These are phyloP conservation scores for Meta bourneti DNA, from an alignment of 2,888 invertebrate genomes.

Conservation along the genomic window DNA sequence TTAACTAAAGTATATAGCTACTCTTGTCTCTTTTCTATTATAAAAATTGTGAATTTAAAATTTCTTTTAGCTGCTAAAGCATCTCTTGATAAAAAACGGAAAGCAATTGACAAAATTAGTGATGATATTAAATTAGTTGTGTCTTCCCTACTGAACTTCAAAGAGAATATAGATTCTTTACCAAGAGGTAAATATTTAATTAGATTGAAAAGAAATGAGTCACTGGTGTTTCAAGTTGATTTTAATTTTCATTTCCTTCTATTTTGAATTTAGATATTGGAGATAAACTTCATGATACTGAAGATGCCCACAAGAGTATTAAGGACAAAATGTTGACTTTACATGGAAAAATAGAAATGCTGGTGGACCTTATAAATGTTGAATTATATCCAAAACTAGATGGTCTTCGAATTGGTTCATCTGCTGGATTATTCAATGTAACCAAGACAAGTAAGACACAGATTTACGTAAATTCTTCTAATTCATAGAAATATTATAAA, in stretches of 20 bases:
- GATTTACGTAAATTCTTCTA: no score
- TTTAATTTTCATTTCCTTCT: neutral
- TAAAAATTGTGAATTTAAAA: neutral
- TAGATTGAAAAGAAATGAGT: neutral
- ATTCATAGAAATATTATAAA: neutral
- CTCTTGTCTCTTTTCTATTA: neutral
- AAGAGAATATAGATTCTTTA: slow-evolving; percentile 50
- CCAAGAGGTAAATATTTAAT: slow-evolving; percentile 49
- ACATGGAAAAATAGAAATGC: slow-evolving; percentile 76
- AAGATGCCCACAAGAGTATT: slow-evolving; percentile 52
- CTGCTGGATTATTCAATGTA: slow-evolving; percentile 77
- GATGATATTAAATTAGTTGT: slow-evolving; percentile 56
- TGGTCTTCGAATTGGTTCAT: slow-evolving; percentile 76
- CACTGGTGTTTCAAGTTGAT: neutral
- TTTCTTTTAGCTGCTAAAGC: slow-evolving; percentile 11
- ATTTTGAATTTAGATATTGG: slow-evolving; percentile 57
- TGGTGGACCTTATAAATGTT: slow-evolving; percentile 58
- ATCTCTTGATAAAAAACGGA: slow-evolving; percentile 22
- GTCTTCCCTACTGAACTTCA: slow-evolving; percentile 47
- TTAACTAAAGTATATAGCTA: neutral
- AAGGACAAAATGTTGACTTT: slow-evolving; percentile 52
- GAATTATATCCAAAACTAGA: slow-evolving; percentile 75
- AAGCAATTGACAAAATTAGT: slow-evolving; percentile 31
- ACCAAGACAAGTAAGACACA: slow-evolving; percentile 73
- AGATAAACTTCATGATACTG: slow-evolving; percentile 63